Conservation (phyloP, 2,888 invertebrate genomes). For the Acanthosepion pharaonis region DNA sequence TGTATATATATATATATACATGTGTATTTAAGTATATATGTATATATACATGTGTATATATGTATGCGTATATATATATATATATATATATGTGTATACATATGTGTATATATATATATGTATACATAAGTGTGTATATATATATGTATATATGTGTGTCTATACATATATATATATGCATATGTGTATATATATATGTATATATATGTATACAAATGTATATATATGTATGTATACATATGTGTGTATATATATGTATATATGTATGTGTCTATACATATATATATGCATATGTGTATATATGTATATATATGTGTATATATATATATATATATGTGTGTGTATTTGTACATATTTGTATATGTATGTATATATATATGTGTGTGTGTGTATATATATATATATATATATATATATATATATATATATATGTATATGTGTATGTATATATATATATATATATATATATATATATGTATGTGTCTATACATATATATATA, state of each 20-base stretch:
- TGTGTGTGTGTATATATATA: too few species aligned
- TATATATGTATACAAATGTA: neutral
- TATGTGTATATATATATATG: neutral
- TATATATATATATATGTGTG: neutral
- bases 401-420: neutral
- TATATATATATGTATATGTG: neutral
- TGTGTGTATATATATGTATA: neutral
- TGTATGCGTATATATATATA: neutral
- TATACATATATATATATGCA: too few species aligned
- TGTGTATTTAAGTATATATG: neutral
- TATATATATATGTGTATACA: neutral
- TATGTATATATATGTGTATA: too few species aligned
- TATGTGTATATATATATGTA: too few species aligned
- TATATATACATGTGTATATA: neutral
- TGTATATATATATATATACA: neutral
- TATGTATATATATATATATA: neutral
- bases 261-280: neutral
- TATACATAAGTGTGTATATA: neutral
- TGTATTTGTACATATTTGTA: too few species aligned
- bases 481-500: too few species aligned
- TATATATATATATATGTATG: too few species aligned
- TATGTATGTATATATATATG: too few species aligned
- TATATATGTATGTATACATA: neutral
- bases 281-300: too few species aligned
- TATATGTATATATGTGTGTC: neutral